Percentiles rank a stretch among this genome's conserved stretches.
phyloP scores from a whole-genome alignment of 2,888 invertebrate species.

The Romanomermis culicivorax region DNA sequence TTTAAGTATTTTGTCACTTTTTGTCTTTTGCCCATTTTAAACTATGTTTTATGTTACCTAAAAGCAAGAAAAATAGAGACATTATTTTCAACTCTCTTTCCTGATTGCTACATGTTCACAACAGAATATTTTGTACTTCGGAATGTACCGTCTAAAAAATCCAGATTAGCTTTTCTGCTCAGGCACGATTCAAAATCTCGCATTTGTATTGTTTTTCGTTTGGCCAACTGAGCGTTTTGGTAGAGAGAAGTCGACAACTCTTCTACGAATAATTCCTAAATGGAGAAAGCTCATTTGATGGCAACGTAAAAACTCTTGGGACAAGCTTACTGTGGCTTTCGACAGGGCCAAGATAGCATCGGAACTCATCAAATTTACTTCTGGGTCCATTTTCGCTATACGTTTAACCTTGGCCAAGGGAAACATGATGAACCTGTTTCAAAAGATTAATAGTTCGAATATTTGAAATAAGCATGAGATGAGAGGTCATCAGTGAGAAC shows the following conservation, averaged over 20 bases:
- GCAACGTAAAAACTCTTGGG: too few relatives aligned
- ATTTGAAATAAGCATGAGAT: too few relatives aligned
- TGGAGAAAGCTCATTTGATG: not conserved
- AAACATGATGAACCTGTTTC: too few relatives aligned
- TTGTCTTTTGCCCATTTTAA: too few relatives aligned
- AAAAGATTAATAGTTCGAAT: too few relatives aligned
- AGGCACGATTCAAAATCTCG: constrained; percentile 3
- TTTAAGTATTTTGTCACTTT: too few relatives aligned
- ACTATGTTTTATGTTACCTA: too few relatives aligned
- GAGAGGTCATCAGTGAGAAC: too few relatives aligned
- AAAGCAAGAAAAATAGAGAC: too few relatives aligned
- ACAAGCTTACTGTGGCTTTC: not conserved
- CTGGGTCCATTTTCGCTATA: constrained; percentile 8
- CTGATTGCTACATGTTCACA: too few relatives aligned
- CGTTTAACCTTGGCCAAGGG: constrained; percentile 8
- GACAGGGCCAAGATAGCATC: constrained; percentile 2
- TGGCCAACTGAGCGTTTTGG: not conserved
- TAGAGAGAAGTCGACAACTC: not conserved
- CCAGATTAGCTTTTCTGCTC: not conserved
- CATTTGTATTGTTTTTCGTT: constrained; percentile 6
- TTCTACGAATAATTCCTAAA: constrained; percentile 4
- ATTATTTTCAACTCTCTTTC: too few relatives aligned
- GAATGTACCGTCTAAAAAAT: not conserved
- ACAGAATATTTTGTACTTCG: too few relatives aligned
- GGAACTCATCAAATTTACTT: not conserved